Evolutionary conservation across 2,797 vertebrate genomes (phyloP), one percentile per base, ranked within the genome.

Genomic region (Liparis tanakae): DNA sequence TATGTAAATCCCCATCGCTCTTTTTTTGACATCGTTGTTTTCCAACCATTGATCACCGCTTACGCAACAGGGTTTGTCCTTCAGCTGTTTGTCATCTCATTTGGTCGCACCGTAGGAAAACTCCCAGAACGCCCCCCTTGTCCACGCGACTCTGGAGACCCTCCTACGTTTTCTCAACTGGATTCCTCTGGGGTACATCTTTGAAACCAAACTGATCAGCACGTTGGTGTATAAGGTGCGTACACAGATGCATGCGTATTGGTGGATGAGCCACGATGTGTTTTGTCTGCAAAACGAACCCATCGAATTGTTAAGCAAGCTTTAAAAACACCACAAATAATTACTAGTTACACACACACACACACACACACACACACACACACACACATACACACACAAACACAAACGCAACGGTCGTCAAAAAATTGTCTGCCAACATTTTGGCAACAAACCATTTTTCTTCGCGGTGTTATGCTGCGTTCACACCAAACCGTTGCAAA

Each of bases 141-240:
- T 99, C 79, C 97, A 98, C 53, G 97, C 97, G 48, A 99, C 97
- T 50, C 93, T 98, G 90, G 97, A 99, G 92, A 99, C 97, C 0
- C 93, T 99, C 72, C 93, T 99, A 37, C 95, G 97, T 85, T 99
- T 99, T 89, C 95, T 98, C 70, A 99, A 99, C 94, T 99, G 97
- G 97, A 99, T 99, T 94, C 97, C 97, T 30, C 91, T 99, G 83
- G 97, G 97, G 50, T 99, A 99, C 87, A 98, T 99, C 88, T 99
- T 98, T 93, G 97, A 99, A 93, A 98, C 97, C 79, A 98, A 98
- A 91, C 93, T 98, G 86, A 99, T 98, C 91, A 98, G 97, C 93
- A 98, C 97, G 39, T 91, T 99, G 89, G 97, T 99, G 87, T 99
- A 99, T 85, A 98, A 99, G 96, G 97, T 98, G 93, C 4, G 65